Evolutionary conservation across 2,797 vertebrate genomes (phyloP).

Genomic region (Hippopotamyrus pictus): DNA sequence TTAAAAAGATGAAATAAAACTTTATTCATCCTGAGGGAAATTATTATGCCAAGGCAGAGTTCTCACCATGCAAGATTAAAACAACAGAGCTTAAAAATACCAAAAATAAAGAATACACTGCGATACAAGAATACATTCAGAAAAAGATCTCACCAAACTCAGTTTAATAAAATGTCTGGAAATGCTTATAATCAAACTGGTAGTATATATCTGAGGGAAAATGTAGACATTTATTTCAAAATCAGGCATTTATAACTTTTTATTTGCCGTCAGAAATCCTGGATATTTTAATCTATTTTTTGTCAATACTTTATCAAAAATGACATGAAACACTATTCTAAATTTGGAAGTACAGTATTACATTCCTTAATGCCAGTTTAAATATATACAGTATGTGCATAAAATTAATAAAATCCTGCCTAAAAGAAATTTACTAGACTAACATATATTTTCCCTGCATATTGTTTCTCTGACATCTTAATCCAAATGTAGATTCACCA

Average conservation of each 20-base stretch:
- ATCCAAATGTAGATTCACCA: neutral
- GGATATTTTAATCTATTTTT: neutral
- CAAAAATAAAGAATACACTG: neutral
- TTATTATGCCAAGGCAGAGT: neutral
- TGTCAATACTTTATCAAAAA: neutral
- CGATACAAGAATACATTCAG: neutral
- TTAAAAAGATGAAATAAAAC: neutral
- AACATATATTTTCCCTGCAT: neutral
- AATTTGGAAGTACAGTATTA: neutral
- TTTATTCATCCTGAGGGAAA: neutral
- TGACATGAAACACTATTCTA: neutral
- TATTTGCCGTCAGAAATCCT: neutral
- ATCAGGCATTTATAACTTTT: neutral
- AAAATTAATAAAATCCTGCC: neutral
- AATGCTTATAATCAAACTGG: neutral
- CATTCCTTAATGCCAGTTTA: neutral
- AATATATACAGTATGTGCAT: neutral
- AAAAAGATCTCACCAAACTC: neutral
- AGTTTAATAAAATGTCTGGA: neutral
- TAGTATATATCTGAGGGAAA: neutral
- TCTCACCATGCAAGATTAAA: neutral
- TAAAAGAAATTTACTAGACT: neutral
- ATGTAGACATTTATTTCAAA: neutral
- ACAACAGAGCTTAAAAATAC: neutral
- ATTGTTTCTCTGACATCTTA: neutral